These are phyloP conservation scores for Sminthurides aquaticus DNA, from an alignment of 2,888 invertebrate genomes.

Conservation along the genomic window DNA sequence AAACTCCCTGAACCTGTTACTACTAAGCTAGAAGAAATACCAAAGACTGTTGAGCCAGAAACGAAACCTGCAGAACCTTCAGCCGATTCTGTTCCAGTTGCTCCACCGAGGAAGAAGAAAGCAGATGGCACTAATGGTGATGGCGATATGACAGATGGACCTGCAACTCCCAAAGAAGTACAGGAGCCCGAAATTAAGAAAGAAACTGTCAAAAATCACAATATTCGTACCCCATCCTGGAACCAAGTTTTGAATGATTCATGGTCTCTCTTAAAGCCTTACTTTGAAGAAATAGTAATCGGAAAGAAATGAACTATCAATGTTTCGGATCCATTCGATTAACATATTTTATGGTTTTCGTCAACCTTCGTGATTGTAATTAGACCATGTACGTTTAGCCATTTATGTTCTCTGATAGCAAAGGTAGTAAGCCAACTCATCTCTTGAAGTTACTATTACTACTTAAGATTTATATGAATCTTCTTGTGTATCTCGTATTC, in stretches of 20 bases:
- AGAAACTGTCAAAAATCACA: background rate
- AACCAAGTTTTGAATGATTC: constrained; percentile 20
- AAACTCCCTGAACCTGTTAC: constrained; percentile 4
- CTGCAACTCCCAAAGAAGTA: background rate
- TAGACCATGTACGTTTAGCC: background rate
- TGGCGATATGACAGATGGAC: background rate
- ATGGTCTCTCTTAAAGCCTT: constrained; percentile 13
- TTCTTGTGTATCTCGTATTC: no score
- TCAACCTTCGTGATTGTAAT: background rate
- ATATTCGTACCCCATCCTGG: constrained; percentile 5
- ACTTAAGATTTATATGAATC: no score
- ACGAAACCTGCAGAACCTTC: constrained; percentile 1
- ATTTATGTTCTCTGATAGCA: background rate
- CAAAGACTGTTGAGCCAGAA: background rate
- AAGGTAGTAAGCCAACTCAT: background rate
- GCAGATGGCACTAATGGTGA: constrained; percentile 4
- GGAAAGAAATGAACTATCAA: constrained; percentile 48
- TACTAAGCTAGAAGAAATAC: background rate
- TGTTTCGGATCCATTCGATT: background rate
- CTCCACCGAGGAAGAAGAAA: constrained; percentile 22
- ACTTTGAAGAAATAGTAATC: constrained; percentile 10
- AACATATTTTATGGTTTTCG: background rate
- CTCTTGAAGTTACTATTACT: background rate
- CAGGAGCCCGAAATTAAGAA: background rate
- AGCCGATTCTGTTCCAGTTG: constrained; percentile 4